Evolutionary conservation across 2,888 invertebrate genomes (phyloP).

Genomic region (Buathra laborator): DNA sequence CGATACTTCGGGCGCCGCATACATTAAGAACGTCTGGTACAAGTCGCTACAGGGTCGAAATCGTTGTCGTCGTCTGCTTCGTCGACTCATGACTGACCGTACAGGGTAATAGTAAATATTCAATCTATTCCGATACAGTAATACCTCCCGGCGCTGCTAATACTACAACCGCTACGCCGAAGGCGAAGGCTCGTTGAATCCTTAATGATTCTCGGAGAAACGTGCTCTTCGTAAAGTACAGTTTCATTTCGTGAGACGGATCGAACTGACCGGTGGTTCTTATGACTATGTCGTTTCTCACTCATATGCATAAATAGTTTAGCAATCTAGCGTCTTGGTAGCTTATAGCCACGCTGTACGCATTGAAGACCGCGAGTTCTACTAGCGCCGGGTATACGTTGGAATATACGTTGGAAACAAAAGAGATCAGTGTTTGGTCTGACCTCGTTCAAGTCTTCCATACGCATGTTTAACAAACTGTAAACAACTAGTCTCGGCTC

Average conservation of each 20-base stretch:
- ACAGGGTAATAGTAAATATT: not conserved
- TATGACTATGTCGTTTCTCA: not conserved
- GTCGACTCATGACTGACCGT: constrained; percentile 36
- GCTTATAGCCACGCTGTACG: too few relatives aligned
- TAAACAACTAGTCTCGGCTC: not conserved
- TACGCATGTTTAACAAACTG: not conserved
- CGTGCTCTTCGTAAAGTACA: constrained; percentile 12
- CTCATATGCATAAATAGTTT: not conserved
- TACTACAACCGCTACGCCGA: not conserved
- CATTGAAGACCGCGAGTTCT: too few relatives aligned
- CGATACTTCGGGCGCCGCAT: constrained; percentile 79
- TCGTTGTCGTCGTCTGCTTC: constrained; percentile 44
- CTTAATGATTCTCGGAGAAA: constrained; percentile 19
- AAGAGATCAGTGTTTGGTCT: not conserved
- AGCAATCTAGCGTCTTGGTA: too few relatives aligned
- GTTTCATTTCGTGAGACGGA: not conserved
- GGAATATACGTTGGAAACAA: not conserved
- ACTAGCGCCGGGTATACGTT: too few relatives aligned
- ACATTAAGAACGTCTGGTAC: constrained; percentile 75
- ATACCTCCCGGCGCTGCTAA: not conserved
- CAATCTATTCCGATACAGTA: not conserved
- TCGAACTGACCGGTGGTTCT: not conserved
- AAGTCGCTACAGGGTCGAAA: constrained; percentile 39
- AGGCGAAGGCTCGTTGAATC: constrained; percentile 23
- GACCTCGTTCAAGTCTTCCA: not conserved